Percentiles rank a stretch among this genome's conserved stretches.
These are phyloP conservation scores for Caenorhabditis auriculariae DNA, from an alignment of 2,888 invertebrate species.

Conservation along the genomic window DNA sequence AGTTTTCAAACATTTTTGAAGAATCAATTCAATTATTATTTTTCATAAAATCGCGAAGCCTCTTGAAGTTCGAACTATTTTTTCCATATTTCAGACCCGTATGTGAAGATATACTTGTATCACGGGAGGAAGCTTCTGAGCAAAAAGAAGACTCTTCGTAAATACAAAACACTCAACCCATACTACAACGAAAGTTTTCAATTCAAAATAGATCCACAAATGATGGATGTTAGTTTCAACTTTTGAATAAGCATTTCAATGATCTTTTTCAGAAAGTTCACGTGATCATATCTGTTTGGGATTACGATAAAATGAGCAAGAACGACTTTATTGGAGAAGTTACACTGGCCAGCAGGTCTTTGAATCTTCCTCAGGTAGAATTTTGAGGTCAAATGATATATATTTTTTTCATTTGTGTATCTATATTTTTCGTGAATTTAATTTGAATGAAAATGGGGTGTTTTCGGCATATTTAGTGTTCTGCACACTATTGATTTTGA, in stretches of 20 bases:
- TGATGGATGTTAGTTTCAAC: conserved; percentile 41
- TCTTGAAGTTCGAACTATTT: background rate
- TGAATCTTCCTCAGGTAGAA: conserved; percentile 42
- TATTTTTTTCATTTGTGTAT: too few species aligned
- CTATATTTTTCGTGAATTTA: background rate
- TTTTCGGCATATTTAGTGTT: background rate
- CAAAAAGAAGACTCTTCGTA: conserved; percentile 63
- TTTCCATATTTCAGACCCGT: conserved; percentile 54
- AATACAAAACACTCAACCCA: conserved; percentile 56
- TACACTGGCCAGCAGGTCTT: conserved; percentile 45
- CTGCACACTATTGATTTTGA: background rate
- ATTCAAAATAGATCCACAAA: conserved; percentile 59
- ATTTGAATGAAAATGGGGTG: background rate
- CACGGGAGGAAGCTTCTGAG: conserved; percentile 58
- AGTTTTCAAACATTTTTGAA: too few species aligned
- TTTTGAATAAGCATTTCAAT: background rate
- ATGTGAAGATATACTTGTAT: conserved; percentile 61
- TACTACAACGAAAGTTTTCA: conserved; percentile 64
- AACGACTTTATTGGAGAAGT: conserved; percentile 63
- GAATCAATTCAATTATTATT: too few species aligned
- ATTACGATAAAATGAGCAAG: conserved; percentile 62
- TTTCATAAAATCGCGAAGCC: too few species aligned
- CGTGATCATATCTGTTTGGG: conserved; percentile 59
- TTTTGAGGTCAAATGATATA: background rate
- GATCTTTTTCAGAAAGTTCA: conserved; percentile 34